Evolutionary conservation across 2,797 vertebrate genomes (phyloP).

Genomic region (Channallabes apus): DNA sequence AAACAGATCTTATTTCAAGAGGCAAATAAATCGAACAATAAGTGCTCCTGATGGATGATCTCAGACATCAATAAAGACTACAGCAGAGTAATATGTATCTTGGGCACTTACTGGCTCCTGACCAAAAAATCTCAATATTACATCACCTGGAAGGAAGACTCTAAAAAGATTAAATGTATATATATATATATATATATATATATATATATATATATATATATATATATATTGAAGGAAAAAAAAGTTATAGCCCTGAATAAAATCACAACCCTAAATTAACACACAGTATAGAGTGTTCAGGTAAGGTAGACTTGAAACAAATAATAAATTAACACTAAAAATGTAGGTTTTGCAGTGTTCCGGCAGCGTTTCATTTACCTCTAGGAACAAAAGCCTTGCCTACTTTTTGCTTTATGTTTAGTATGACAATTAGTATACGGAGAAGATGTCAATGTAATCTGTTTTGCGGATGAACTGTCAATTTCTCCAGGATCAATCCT

Average conservation of each 20-base stretch:
- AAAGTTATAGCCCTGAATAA: not conserved
- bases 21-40: constrained; percentile 39
- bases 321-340: not conserved
- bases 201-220: too few relatives aligned
- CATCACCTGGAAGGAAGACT: constrained; percentile 10
- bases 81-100: constrained; percentile 14
- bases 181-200: too few relatives aligned
- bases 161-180: not conserved
- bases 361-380: not conserved
- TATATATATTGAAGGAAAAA: not conserved
- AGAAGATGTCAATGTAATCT: not conserved
- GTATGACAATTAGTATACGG: not conserved
- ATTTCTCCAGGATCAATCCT: not conserved
- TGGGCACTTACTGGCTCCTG: constrained; percentile 8
- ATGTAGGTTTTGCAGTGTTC: not conserved
- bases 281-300: not conserved
- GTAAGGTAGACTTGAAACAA: not conserved
- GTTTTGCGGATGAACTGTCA: not conserved
- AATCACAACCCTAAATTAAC: not conserved
- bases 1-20: constrained; percentile 28
- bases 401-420: not conserved
- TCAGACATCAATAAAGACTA: constrained; percentile 35
- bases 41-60: constrained; percentile 34
- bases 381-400: not conserved
- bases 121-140: constrained; percentile 1